Conservation (phyloP, 2,888 invertebrate genomes). For the Byasa hedistus region DNA sequence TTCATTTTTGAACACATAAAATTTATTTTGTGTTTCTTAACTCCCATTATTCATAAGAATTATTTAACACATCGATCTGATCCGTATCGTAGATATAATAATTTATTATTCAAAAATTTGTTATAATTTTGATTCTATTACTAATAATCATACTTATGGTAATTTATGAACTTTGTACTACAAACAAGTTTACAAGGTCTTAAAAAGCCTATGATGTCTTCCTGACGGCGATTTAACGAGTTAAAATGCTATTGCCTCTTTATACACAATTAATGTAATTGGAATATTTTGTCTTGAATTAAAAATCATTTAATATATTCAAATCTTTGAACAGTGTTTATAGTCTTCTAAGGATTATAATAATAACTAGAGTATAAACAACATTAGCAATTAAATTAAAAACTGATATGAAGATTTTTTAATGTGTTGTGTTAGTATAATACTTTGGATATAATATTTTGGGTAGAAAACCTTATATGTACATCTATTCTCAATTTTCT, state of each 20-base stretch:
- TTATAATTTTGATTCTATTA: background rate
- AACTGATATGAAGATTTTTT: too few relatives aligned
- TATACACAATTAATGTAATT: background rate
- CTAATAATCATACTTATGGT: background rate
- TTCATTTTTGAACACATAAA: background rate
- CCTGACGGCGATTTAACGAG: background rate
- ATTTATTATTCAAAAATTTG: background rate
- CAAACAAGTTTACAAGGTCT: conserved; percentile 31
- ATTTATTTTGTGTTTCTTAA: background rate
- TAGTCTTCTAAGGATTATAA: too few relatives aligned
- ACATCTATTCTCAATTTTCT: background rate
- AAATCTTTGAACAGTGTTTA: too few relatives aligned
- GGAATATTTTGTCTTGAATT: background rate
- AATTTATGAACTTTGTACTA: conserved; percentile 32
- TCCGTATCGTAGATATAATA: background rate
- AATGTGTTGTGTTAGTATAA: too few relatives aligned
- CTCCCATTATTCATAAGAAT: background rate
- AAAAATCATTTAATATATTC: too few relatives aligned
- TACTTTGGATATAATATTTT: background rate
- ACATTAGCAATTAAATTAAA: too few relatives aligned
- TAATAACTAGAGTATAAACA: too few relatives aligned
- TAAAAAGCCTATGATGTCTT: background rate
- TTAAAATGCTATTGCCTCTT: background rate
- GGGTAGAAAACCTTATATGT: background rate
- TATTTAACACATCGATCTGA: background rate